Base-by-base conservation (phyloP, 2,113 vertebrate genomes). In the Catagonus wagneri region DNA sequence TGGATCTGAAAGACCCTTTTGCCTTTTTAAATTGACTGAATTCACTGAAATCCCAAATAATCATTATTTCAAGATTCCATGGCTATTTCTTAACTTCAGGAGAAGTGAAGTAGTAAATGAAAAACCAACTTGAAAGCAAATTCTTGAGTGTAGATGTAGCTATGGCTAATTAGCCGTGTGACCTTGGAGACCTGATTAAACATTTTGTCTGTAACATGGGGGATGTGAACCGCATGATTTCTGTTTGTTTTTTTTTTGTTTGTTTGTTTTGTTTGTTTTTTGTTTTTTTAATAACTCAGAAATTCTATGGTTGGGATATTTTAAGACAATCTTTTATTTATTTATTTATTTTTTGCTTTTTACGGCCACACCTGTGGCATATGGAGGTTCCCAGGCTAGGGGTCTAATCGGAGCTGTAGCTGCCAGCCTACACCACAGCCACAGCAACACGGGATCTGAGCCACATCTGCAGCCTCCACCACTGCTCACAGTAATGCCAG, bases 41-140 rank as follows among this genome's bases (percentile, higher is more conserved):
- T 90, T 22, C 16, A 61, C 2, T 86, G 16, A 96, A 68, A 10
- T 36, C 22, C 44, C 69, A 83, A 83, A 87, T 86, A 80, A 80
- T 23, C 81, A 95, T 89, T 85, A 69, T 74, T 96, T 68, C 36
- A 94, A 93, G 44, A 76, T 34, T 89, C 84, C 14, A 63, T 25
- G 34, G 8, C 44, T 52, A 83, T 65, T 95, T 81, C 50, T 85
- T 60, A 91, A 89, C 58, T 92, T 81, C 60, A 83, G 19, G 39
- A 79, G 25, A 19, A 89, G 16, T 95, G 60, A 94, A 12, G 29
- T 44, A 65, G 44, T 83, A 85, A 66, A 61, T 19, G 32, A 39
- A 94, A 93, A 94, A 80, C 27, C 87, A 66, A 36, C 36, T 81
- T 72, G 19, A 80, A 10, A 95, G 16, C 34, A 92, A 83, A 89